These are phyloP conservation scores for Mactromeris polynyma DNA, from an alignment of 2,888 invertebrate species.

Conservation along the genomic window DNA sequence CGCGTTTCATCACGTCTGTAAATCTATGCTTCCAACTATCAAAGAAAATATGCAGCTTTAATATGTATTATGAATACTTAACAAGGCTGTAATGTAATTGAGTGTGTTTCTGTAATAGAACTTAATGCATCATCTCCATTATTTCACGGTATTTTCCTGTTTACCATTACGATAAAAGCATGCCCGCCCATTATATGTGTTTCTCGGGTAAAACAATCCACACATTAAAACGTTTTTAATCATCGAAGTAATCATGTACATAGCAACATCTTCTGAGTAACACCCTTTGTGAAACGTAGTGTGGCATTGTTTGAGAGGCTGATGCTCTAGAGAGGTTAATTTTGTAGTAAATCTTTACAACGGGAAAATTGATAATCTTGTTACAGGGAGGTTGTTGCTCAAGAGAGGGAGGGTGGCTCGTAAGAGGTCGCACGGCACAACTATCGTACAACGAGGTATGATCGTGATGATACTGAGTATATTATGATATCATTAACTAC, in stretches of 20 bases:
- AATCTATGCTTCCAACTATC: background rate
- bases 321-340: no score
- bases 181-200: background rate
- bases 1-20: background rate
- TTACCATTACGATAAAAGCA: background rate
- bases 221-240: background rate
- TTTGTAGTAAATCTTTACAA: no score
- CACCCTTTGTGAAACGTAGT: no score
- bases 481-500: no score
- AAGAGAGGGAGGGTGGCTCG: no score
- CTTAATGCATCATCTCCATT: background rate
- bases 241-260: background rate
- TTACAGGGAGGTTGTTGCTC: no score
- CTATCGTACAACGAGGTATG: no score
- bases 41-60: background rate
- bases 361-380: no score
- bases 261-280: no score
- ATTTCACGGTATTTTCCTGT: background rate
- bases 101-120: background rate
- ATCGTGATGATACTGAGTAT: no score
- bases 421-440: no score
- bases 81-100: background rate
- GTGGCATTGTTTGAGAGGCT: no score
- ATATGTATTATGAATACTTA: conserved; percentile 4
- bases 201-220: background rate